Conservation (phyloP, 2,113 vertebrate species). For the Brachypodius melanocephalos region DNA sequence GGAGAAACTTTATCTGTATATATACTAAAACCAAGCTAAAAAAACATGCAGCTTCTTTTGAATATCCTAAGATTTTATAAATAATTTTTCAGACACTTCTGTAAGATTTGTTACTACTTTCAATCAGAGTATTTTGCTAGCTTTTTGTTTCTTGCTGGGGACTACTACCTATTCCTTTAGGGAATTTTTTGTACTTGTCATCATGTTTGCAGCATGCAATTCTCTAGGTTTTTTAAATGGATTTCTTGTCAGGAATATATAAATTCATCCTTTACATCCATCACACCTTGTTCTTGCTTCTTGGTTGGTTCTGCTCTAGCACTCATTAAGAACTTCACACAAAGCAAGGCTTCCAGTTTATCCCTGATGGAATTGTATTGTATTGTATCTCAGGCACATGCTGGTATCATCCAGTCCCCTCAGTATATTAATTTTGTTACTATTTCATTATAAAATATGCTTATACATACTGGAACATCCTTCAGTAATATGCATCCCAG, state of each 20-base stretch:
- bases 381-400: neutral
- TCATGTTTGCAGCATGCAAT: neutral
- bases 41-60: neutral
- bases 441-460: neutral
- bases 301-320: neutral
- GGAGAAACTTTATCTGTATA: neutral
- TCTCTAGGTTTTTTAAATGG: neutral
- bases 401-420: neutral
- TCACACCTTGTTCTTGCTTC: neutral
- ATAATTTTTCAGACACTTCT: neutral
- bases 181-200: neutral
- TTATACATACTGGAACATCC: neutral
- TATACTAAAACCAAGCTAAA: neutral
- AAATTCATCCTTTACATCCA: slow-evolving; percentile 14
- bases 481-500: neutral
- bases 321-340: neutral
- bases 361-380: neutral
- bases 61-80: neutral
- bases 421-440: neutral
- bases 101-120: neutral
- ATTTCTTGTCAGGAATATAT: neutral
- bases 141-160: neutral
- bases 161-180: neutral
- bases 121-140: neutral
- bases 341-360: neutral